phyloP scores from a whole-genome alignment of 2,797 vertebrate species.

The Ctenochaetus hawaiiensis region DNA sequence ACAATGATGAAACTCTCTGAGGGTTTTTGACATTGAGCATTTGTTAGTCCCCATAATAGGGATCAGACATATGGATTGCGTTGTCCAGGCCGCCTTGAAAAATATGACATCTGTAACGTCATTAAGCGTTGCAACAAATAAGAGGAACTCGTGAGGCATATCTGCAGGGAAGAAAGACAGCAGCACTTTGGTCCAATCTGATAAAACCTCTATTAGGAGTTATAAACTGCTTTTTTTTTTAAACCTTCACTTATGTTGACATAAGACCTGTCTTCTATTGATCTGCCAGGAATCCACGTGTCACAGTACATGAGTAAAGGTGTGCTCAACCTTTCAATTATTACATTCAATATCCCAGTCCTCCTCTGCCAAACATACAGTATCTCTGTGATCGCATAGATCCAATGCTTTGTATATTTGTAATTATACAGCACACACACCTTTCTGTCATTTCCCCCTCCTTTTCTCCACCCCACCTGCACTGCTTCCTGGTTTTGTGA shows the following conservation, averaged over 20 bases:
- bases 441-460: neutral
- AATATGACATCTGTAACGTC: constrained; percentile 37
- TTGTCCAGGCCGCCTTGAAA: constrained; percentile 41
- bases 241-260: constrained; percentile 45
- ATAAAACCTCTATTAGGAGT: constrained; percentile 39
- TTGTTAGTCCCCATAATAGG: constrained; percentile 55
- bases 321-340: constrained; percentile 50
- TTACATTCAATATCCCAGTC: constrained; percentile 14
- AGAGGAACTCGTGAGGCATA: constrained; percentile 35
- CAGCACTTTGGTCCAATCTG: constrained; percentile 30
- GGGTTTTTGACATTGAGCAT: constrained; percentile 58
- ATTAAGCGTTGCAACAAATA: constrained; percentile 59
- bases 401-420: constrained; percentile 1
- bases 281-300: constrained; percentile 50
- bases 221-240: constrained; percentile 1
- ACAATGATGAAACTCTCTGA: constrained; percentile 47
- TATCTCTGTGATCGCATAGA: constrained; percentile 5
- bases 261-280: constrained; percentile 56
- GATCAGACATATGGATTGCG: constrained; percentile 43
- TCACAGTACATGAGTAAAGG: constrained; percentile 48
- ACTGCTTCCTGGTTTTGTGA: neutral
- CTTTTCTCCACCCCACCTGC: neutral
- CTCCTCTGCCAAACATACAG: constrained; percentile 8
- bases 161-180: constrained; percentile 46
- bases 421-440: neutral